phyloP scores from a whole-genome alignment of 2,113 vertebrate genomes.

The Micromys minutus region DNA sequence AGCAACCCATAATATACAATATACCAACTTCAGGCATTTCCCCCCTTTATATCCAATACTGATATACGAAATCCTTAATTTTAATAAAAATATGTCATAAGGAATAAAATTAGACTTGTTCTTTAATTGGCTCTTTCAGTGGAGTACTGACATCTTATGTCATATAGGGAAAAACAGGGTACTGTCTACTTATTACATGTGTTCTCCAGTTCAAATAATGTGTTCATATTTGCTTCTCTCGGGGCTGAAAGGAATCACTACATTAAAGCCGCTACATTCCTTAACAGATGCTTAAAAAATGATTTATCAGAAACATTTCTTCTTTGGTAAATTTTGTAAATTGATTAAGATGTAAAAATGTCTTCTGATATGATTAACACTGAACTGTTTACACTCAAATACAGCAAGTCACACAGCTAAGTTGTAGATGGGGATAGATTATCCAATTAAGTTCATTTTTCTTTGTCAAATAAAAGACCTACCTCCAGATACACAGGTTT shows the following conservation, averaged over 20 bases:
- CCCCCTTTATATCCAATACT: conserved; percentile 47
- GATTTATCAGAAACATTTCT: conserved; percentile 59
- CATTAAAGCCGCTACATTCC: conserved; percentile 22
- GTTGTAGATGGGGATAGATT: conserved; percentile 39
- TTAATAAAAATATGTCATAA: conserved; percentile 54
- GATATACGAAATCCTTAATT: conserved; percentile 24
- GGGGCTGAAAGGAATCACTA: conserved; percentile 32
- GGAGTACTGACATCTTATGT: conserved; percentile 36
- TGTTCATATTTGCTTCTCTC: conserved; percentile 27
- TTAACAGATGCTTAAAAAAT: conserved; percentile 55
- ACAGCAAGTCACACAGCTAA: conserved; percentile 57
- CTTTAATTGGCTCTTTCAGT: conserved; percentile 47
- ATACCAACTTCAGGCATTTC: not conserved
- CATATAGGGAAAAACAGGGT: conserved; percentile 47
- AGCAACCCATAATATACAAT: conserved; percentile 37
- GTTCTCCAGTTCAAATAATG: conserved; percentile 28
- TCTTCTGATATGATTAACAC: conserved; percentile 38
- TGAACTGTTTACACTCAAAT: conserved; percentile 53
- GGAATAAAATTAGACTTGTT: conserved; percentile 46
- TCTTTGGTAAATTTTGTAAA: conserved; percentile 75
- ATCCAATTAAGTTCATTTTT: conserved; percentile 53
- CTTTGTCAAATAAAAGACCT: conserved; percentile 59
- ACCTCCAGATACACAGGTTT: conserved; percentile 38
- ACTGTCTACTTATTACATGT: conserved; percentile 20
- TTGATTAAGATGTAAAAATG: conserved; percentile 45